A percentile compares a stretch with the other conserved stretches of the same genome.
These are phyloP conservation scores for Toxotes lorentzi DNA, from an alignment of 2,797 vertebrate species.

Conservation along the genomic window DNA sequence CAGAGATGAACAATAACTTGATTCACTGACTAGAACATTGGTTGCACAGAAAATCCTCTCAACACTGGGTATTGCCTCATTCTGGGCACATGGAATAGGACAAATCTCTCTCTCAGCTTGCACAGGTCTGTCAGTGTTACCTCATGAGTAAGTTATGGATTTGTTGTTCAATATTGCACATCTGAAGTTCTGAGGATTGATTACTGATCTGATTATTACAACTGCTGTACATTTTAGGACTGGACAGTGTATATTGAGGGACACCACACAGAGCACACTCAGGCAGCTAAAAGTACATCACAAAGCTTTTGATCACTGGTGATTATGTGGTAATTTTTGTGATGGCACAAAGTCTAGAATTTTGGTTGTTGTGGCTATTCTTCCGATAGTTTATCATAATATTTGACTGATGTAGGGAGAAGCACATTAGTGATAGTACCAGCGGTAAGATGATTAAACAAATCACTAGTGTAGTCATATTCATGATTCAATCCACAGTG, in stretches of 20 bases:
- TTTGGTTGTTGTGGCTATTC: background rate
- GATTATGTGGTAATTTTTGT: background rate
- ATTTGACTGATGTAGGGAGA: background rate
- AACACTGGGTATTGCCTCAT: background rate
- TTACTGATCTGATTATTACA: background rate
- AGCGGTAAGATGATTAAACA: background rate
- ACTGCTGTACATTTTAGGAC: background rate
- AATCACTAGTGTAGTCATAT: background rate
- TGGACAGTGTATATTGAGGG: background rate
- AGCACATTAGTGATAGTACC: no score
- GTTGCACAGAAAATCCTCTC: constrained; percentile 8
- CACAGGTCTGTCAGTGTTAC: background rate
- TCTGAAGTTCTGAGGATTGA: background rate
- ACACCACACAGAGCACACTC: background rate
- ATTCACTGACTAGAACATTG: constrained; percentile 11
- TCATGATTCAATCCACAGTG: background rate
- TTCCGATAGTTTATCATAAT: background rate
- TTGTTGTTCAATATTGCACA: background rate
- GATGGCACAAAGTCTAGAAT: background rate
- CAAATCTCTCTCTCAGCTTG: background rate
- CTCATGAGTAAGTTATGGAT: background rate
- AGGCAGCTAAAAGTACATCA: background rate
- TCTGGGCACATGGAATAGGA: background rate
- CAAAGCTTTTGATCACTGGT: background rate
- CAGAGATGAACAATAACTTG: constrained; percentile 29